Base-by-base conservation (phyloP, 1,140 invertebrate species). In the Geopemphigus sp. region DNA sequence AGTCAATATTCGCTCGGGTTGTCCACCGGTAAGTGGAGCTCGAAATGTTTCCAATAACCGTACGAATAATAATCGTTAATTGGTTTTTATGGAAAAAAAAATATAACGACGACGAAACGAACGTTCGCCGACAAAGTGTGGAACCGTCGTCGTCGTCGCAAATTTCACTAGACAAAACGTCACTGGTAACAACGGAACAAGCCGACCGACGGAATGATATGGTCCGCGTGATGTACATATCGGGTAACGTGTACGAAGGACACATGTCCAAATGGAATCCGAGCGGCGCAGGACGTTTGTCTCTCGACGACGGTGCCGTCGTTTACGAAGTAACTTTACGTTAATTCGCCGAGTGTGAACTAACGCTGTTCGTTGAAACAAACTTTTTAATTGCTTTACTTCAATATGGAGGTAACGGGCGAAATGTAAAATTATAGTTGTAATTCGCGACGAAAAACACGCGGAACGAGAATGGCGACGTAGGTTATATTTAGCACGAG, bases 11-110 rank as follows among this genome's bases (percentile, higher is more conserved):
- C 32, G 29, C 0, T 24, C 59, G 45, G 17, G 32, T 76, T 11
- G 8, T 76, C n/a, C 8, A 76, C 14, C 53, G 39, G 72, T 76
- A 59, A 76, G 26, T n/a, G n/a, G n/a, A n/a, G n/a, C n/a, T n/a
- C n/a, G n/a, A n/a, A n/a, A n/a, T n/a, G n/a, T n/a, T n/a, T n/a
- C n/a, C n/a, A n/a, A n/a, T n/a, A n/a, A n/a, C n/a, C 32, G 32
- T 39, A 39, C 32, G 32, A 39, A 39, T 8, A 39, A 39, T 39
- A 39, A n/a, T n/a, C n/a, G n/a, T n/a, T n/a, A n/a, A n/a, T n/a
- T n/a, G n/a, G n/a, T n/a, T n/a, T n/a, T n/a, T n/a, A n/a, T n/a
- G n/a, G n/a, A n/a, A n/a, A n/a, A n/a, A n/a, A 39, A 39, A 39
- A 39, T 39, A 39, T 39, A 39, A 39, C 32, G n/a, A n/a, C n/a